Percentiles rank a stretch among this genome's conserved stretches.
phyloP scores from a whole-genome alignment of 2,888 invertebrate species.

The Eremobia ochroleuca region DNA sequence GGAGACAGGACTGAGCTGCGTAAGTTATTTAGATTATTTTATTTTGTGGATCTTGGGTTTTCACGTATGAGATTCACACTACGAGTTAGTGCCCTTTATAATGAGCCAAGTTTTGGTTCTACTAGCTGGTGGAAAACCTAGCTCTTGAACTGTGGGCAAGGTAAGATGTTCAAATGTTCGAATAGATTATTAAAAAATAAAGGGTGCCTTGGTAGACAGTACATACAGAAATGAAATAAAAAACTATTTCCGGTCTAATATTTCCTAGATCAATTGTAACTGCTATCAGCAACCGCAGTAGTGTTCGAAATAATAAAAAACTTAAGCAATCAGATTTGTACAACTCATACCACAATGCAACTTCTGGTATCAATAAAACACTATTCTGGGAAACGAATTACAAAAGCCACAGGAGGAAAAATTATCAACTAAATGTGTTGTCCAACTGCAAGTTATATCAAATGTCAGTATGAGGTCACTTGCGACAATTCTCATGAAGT shows the following conservation, averaged over 20 bases:
- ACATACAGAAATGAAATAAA: neutral
- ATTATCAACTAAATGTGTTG: constrained; percentile 16
- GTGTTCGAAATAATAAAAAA: neutral
- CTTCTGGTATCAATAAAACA: neutral
- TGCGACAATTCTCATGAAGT: constrained; percentile 78
- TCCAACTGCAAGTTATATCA: constrained; percentile 54
- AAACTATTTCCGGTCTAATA: too few relatives aligned
- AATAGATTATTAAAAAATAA: neutral
- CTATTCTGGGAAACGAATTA: constrained; percentile 46
- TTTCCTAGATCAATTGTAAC: neutral
- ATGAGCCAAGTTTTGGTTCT: neutral
- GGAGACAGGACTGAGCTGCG: constrained; percentile 96
- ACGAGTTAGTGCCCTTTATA: neutral
- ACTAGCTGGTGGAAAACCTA: neutral
- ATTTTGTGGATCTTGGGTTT: neutral
- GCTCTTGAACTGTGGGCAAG: neutral
- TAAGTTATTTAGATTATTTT: constrained; percentile 90
- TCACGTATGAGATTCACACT: neutral
- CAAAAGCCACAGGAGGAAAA: constrained; percentile 39
- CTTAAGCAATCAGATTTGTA: neutral
- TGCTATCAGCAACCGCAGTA: neutral
- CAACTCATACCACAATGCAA: neutral
- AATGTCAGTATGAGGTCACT: constrained; percentile 71
- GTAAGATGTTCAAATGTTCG: neutral
- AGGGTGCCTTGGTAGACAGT: neutral